Evolutionary conservation across 2,797 vertebrate genomes (phyloP).

Genomic region (Pseudochirops corinnae): DNA sequence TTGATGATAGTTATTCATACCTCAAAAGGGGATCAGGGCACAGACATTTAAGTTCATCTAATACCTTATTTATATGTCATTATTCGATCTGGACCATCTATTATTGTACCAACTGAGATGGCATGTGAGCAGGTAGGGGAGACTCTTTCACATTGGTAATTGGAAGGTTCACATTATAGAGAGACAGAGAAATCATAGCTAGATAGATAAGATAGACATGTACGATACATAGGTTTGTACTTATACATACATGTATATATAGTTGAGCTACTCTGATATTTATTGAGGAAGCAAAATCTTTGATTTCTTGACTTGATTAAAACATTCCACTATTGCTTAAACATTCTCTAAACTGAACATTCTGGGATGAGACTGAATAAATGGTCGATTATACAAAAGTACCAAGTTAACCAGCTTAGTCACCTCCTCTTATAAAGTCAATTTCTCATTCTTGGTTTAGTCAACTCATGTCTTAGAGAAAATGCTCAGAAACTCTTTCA

Average conservation of each 20-base stretch:
- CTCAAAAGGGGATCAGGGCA: neutral
- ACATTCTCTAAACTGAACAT: constrained; percentile 46
- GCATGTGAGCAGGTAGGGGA: neutral
- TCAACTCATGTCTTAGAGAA: neutral
- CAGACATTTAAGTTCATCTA: neutral
- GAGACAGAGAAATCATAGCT: neutral
- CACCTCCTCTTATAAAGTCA: constrained; percentile 17
- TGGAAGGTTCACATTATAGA: neutral
- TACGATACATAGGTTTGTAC: neutral
- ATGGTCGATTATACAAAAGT: neutral
- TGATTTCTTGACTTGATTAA: constrained; percentile 48
- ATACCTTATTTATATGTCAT: neutral
- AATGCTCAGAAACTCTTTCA: neutral
- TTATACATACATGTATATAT: neutral
- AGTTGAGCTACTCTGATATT: constrained; percentile 6
- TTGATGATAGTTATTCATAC: neutral
- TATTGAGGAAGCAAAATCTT: constrained; percentile 31
- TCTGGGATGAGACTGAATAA: constrained; percentile 59
- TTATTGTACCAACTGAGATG: neutral
- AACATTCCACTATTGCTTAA: constrained; percentile 6
- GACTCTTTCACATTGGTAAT: neutral
- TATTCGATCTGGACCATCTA: neutral
- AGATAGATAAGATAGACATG: neutral
- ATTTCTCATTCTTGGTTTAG: neutral
- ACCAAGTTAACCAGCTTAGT: neutral